Evolutionary conservation across 2,797 vertebrate genomes (phyloP).

Genomic region (Sarcophilus harrisii): DNA sequence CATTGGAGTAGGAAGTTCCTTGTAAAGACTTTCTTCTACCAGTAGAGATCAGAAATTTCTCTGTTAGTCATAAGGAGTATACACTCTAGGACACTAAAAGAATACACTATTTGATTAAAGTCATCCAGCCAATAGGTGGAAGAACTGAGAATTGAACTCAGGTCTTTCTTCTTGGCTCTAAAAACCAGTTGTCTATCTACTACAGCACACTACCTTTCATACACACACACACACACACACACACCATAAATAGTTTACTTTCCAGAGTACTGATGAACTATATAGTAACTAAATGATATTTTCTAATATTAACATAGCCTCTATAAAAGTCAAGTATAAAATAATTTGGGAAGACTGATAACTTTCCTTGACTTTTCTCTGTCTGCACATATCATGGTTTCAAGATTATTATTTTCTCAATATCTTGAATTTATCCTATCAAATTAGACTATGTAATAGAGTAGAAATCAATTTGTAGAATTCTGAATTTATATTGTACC

Average conservation of each 20-base stretch:
- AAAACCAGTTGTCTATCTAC: background rate
- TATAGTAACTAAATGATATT: slow-evolving; percentile 37
- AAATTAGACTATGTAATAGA: background rate
- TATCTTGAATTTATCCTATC: slow-evolving; percentile 8
- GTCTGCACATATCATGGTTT: background rate
- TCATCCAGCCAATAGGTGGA: background rate
- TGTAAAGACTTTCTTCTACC: background rate
- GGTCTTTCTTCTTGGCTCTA: background rate
- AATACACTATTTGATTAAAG: background rate
- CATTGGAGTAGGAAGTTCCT: background rate
- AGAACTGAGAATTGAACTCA: background rate
- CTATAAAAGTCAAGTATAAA: slow-evolving; percentile 31
- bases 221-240: background rate
- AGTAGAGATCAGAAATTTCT: background rate
- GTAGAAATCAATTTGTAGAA: background rate
- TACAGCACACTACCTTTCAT: background rate
- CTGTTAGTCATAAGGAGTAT: background rate
- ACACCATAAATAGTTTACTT: slow-evolving; percentile 58
- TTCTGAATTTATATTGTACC: background rate
- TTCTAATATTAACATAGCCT: background rate
- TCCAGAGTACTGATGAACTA: slow-evolving; percentile 45
- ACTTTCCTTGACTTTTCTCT: slow-evolving; percentile 12
- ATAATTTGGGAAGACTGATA: slow-evolving; percentile 37
- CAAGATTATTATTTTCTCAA: slow-evolving; percentile 43
- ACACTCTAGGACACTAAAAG: background rate